Base-by-base conservation (phyloP, 2,888 invertebrate genomes). In the Dexiosoma caninum region DNA sequence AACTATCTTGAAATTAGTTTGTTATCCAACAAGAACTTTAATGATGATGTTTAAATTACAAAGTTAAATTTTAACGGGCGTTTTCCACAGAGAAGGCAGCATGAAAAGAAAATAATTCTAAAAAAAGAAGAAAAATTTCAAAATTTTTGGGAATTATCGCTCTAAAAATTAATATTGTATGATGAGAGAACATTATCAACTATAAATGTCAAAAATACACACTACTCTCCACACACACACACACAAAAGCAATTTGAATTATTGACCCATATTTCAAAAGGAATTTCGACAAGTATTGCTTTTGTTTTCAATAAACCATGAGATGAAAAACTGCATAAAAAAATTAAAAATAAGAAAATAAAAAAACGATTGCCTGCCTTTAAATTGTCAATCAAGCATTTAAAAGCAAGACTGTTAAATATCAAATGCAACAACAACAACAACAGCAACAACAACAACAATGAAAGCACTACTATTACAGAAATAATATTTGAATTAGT, bases 321-420 rank as follows among this genome's bases (percentile, higher is more conserved):
- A 55, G n/a, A 59, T 59, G 53, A 64, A 57, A 49, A 60, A n/a
- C 16, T 14, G 8, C 42, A 46, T 62, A 3, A 46, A 70, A n/a
- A n/a, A n/a, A n/a, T n/a, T n/a, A n/a, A n/a, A n/a, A n/a, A n/a
- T n/a, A n/a, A 23, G 57, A 57, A 27, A 27, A 27, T 27, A 5
- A 55, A 70, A 14, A 32, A 9, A 27, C 19, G 51, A 69, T 23
- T 19, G 21, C 27, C 59, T 70, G 70, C 19, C 5, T 74, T 81
- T 51, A 64, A 72, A 72, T 81, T 81, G 81, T 81, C 81, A 81
- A 81, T 81, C 81, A 81, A 77, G 44, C 67, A 55, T 77, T 77
- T 30, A 59, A 64, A 77, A 40, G 57, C 55, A 62, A 72, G 81
- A 77, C 81, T 81, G 81, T 64, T 62, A 72, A 81, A 81, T 81